A percentile compares a stretch with the other conserved stretches of the same genome.
phyloP scores from a whole-genome alignment of 2,888 invertebrate genomes.

The Tenthredo mesomela region DNA sequence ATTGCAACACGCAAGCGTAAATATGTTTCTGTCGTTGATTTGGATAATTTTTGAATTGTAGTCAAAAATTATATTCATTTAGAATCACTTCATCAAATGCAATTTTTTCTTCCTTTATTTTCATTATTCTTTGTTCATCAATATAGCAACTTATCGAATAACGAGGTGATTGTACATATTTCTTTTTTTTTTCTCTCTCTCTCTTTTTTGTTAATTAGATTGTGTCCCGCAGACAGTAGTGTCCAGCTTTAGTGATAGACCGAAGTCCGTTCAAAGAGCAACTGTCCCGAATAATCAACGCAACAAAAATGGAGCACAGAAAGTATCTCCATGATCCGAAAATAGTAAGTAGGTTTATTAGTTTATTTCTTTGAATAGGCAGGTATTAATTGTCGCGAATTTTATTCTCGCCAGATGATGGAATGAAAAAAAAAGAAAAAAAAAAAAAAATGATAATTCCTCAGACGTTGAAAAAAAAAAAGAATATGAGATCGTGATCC shows the following conservation, averaged over 20 bases:
- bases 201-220: neutral
- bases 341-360: neutral
- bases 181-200: neutral
- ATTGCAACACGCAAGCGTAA: neutral
- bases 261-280: neutral
- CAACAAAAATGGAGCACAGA: conserved; percentile 30
- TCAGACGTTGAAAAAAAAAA: neutral
- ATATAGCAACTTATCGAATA: neutral
- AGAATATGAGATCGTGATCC: neutral
- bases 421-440: neutral
- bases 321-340: neutral
- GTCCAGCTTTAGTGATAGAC: neutral
- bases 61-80: neutral
- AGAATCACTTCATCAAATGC: neutral
- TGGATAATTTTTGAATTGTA: too few relatives aligned
- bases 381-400: neutral
- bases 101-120: neutral
- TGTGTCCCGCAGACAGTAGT: neutral
- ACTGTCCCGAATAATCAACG: neutral
- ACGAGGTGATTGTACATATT: neutral
- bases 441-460: neutral
- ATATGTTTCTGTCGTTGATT: too few relatives aligned
- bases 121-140: neutral
- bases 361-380: neutral
- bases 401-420: neutral